Conservation (phyloP, 2,797 vertebrate genomes). For the Anomalospiza imberbis region DNA sequence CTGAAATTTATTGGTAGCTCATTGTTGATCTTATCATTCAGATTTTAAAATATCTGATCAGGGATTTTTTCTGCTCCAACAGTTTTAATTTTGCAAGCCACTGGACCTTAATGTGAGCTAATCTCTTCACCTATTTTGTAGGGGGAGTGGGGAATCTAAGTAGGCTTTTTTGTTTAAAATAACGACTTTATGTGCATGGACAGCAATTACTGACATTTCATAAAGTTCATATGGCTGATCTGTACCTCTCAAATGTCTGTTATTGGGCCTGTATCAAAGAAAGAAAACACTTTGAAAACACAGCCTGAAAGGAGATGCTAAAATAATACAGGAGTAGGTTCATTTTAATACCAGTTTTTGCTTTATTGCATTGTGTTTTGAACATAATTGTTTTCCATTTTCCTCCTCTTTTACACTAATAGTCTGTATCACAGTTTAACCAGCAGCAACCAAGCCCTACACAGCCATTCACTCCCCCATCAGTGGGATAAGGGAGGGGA, state of each 20-base stretch:
- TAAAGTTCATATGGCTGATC: slow-evolving; percentile 42
- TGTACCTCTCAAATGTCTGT: background rate
- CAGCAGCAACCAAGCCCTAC: background rate
- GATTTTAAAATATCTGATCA: slow-evolving; percentile 62
- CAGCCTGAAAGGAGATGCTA: background rate
- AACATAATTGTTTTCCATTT: background rate
- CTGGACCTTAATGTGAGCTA: slow-evolving; percentile 66
- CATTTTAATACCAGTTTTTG: slow-evolving; percentile 1
- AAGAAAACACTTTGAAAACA: background rate
- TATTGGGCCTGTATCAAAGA: background rate
- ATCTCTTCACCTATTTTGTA: slow-evolving; percentile 34
- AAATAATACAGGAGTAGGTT: background rate
- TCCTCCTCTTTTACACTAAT: background rate
- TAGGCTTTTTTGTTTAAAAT: slow-evolving; percentile 40
- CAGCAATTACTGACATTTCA: slow-evolving; percentile 64
- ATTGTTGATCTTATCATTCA: slow-evolving; percentile 51
- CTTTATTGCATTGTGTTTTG: slow-evolving; percentile 12
- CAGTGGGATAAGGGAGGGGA: background rate
- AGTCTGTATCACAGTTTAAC: background rate
- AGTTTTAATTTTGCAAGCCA: slow-evolving; percentile 70
- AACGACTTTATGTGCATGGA: background rate
- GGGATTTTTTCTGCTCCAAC: slow-evolving; percentile 55
- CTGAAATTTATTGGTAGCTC: slow-evolving; percentile 1
- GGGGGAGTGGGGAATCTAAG: background rate
- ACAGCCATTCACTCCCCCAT: background rate